Evolutionary conservation across 2,113 vertebrate species (phyloP), one percentile per base, ranked within the genome.

Genomic region (Heterotis niloticus): DNA sequence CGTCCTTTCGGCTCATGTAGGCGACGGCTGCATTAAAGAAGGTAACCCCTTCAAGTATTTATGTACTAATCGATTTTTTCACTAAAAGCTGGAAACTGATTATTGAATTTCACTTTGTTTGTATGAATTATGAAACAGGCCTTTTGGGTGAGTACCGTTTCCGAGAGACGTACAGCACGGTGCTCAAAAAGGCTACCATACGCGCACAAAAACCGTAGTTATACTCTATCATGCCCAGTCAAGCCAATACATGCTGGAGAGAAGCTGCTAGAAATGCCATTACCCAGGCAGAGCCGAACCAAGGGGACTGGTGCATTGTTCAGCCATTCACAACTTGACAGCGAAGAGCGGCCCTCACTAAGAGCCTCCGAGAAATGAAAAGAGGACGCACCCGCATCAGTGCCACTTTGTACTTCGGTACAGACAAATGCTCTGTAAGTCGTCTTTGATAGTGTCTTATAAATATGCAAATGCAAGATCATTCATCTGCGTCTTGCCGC

Each of bases 361-460:
- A 59, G 23, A 59, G 54, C 52, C 54, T 74, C 54, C 13, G 13
- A 74, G 57, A 74, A 17, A 74, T 23, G 57, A 57, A 59, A 59
- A 57, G 24, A 57, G 57, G 57, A 69, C 64, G 17, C 71, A 23
- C 28, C 28, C 28, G 71, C 56, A 74, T 74, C 54, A 51, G 57
- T 23, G 23, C 64, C 64, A 65, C 71, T 74, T 74, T 74, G 71
- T 74, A 59, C 71, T 59, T 57, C 57, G n/a, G 34, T 74, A 51
- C 71, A 74, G 71, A 74, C 71, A 74, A 74, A 74, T 54, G 24
- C 71, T 65, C 64, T 59, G 71, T 26, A 59, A 74, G 71, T 59
- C 26, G 71, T 24, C 71, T 74, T 74, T 74, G 71, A 74, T 74
- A 74, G 71, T 24, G 51, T 74, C 71, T 65, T 65, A 74, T 74